Evolutionary conservation across 2,797 vertebrate species (phyloP), one percentile per base, ranked within the genome.

Genomic region (Dendrocincla fuliginosa): DNA sequence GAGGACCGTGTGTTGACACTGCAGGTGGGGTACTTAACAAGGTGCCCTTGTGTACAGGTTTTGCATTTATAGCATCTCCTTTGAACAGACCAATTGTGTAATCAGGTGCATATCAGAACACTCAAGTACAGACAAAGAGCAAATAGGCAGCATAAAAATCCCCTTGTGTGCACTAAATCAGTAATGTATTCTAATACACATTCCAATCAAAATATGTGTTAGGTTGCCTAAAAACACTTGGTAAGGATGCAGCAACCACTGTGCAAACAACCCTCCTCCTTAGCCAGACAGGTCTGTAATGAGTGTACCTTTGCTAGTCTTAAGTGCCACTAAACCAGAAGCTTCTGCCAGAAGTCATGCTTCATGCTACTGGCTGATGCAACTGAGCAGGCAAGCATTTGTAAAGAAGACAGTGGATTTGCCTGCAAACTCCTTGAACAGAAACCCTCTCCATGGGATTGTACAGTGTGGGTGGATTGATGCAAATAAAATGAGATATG

Each of bases 121-220:
- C 10, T 81, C 6, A 13, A 83, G 24, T n/a, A 16, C 30, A 50
- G 50, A 10, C 10, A 2, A 2, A 25, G 16, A 18, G 24, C 37
- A 61, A 71, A 53, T 1, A 27, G 14, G 39, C 11, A 30, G 39
- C 9, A 2, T 25, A 20, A 46, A n/a, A 56, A 37, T 37, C n/a
- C 27, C 16, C 16, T 60, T 15, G 9, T 2, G 8, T 13, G 13
- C 27, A 27, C 22, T 24, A 32, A 24, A 44, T 32, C 23, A 24
- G 13, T 30, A 35, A 30, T 35, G 22, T 16, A n/a, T 22, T 0
- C 0, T 33, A 25, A 8, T 41, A 35, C 18, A 8, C 7, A 3
- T 55, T 30, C 70, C 46, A 23, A 30, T 32, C 14, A 60, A 53
- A 91, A 39, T 5, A 32, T 5, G 10, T 3, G 1, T 73, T 41